Percentiles rank a stretch among this genome's conserved stretches.
Evolutionary conservation across 2,888 invertebrate species (phyloP).

Genomic region (Poecilus cupreus): DNA sequence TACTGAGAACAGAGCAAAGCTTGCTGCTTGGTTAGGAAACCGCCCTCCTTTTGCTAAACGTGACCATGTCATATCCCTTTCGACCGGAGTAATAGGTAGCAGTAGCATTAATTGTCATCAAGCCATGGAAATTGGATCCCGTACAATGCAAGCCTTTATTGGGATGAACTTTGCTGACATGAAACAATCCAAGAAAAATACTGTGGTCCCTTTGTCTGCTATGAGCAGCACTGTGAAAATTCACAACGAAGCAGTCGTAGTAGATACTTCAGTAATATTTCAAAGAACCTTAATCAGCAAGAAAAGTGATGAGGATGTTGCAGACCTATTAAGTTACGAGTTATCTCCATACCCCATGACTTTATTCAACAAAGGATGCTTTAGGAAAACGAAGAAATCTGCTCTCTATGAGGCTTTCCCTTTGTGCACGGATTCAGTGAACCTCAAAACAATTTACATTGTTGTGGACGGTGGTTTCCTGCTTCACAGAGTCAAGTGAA

Average conservation of each 20-base stretch:
- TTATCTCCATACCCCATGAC: slow-evolving; percentile 61
- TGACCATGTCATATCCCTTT: slow-evolving; percentile 60
- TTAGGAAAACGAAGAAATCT: too few species aligned
- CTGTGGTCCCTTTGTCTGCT: slow-evolving; percentile 35
- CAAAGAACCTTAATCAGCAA: slow-evolving; percentile 60
- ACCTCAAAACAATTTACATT: slow-evolving; percentile 32
- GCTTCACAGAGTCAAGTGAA: slow-evolving; percentile 50
- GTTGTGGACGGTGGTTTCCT: slow-evolving; percentile 52
- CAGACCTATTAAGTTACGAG: slow-evolving; percentile 61
- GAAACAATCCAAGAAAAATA: slow-evolving; percentile 58
- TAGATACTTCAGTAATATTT: slow-evolving; percentile 61
- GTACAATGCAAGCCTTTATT: slow-evolving; percentile 56
- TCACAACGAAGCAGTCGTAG: slow-evolving; percentile 54
- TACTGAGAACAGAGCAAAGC: slow-evolving; percentile 61
- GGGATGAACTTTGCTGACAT: slow-evolving; percentile 57
- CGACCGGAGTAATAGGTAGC: slow-evolving; percentile 60
- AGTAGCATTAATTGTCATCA: slow-evolving; percentile 60
- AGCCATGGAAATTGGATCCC: slow-evolving; percentile 59
- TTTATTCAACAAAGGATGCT: too few species aligned
- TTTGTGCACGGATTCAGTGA: background rate
- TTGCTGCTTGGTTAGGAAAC: slow-evolving; percentile 61
- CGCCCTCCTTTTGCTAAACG: slow-evolving; percentile 62
- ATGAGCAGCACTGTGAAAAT: slow-evolving; percentile 60
- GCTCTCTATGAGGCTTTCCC: background rate
- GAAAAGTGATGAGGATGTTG: slow-evolving; percentile 60